Base-by-base conservation (phyloP, 1,140 invertebrate species). In the Phymorhynchus buccinoides region DNA sequence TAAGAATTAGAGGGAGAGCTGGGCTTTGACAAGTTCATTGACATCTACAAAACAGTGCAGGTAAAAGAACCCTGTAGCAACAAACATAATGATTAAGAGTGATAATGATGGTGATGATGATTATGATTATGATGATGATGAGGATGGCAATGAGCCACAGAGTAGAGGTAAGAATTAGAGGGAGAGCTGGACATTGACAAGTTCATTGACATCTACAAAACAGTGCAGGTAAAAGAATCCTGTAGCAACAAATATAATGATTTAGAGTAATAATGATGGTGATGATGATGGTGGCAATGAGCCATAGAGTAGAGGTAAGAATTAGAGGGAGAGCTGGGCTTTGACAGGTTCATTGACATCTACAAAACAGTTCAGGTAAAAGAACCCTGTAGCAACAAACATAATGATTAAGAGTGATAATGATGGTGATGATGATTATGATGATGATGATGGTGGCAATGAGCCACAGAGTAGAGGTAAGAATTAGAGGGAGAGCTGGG, bases 351-450 rank as follows among this genome's bases (percentile, higher is more conserved):
- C 48, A 83, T 92, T 0, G 87, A 92, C 66, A 91, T 92, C 22
- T 93, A 93, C 83, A 90, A 91, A 84, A 88, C 90, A 92, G 37
- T n/a, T n/a, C 91, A 93, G 90, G 92, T 93, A 81, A 73, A 82
- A 37, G 1, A n/a, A n/a, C n/a, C 56, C 4, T 52, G 75, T 32
- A 14, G 52, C n/a, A n/a, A n/a, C n/a, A n/a, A n/a, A n/a, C n/a
- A n/a, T n/a, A n/a, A n/a, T n/a, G n/a, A n/a, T n/a, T n/a, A n/a
- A n/a, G n/a, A n/a, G n/a, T 88, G n/a, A n/a, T n/a, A n/a, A n/a
- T n/a, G n/a, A n/a, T n/a, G n/a, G n/a, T n/a, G n/a, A n/a, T n/a
- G n/a, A n/a, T n/a, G n/a, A n/a, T n/a, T n/a, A n/a, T n/a, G n/a
- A n/a, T n/a, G n/a, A n/a, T n/a, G n/a, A n/a, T n/a, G n/a, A n/a